Conservation (phyloP, 2,888 invertebrate species). For the Yponomeuta sedellus region DNA sequence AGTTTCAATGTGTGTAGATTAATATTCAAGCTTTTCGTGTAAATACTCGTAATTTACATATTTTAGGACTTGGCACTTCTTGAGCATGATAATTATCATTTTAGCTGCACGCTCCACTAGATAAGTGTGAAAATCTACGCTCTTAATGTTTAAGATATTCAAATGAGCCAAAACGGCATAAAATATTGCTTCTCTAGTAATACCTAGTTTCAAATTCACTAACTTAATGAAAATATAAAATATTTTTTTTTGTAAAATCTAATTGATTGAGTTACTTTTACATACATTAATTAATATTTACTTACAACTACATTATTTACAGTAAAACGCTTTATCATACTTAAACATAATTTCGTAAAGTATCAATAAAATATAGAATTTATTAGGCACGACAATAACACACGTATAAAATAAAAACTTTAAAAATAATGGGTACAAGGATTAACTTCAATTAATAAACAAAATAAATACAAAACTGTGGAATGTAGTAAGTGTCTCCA, state of each 20-base stretch:
- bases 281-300: not conserved
- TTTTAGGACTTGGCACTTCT: slow-evolving; percentile 34
- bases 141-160: too few species aligned
- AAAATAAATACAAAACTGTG: slow-evolving; percentile 25
- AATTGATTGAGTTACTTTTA: slow-evolving; percentile 1
- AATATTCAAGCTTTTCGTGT: not conserved
- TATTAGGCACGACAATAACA: slow-evolving; percentile 11
- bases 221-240: not conserved
- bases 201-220: not conserved
- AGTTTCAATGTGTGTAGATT: not conserved
- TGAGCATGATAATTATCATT: slow-evolving; percentile 31
- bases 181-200: slow-evolving; percentile 1
- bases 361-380: slow-evolving; percentile 15
- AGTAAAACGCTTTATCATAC: not conserved
- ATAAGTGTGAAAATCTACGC: not conserved
- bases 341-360: slow-evolving; percentile 4
- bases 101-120: slow-evolving; percentile 1
- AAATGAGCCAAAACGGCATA: not conserved
- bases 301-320: slow-evolving; percentile 7
- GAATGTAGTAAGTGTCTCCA: slow-evolving; percentile 34
- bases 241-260: not conserved
- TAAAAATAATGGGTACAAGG: slow-evolving; percentile 18
- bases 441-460: slow-evolving; percentile 8
- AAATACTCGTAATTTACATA: not conserved
- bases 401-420: slow-evolving; percentile 18